A percentile compares a stretch with the other conserved stretches of the same genome.
Evolutionary conservation across 92 coral and sea anemone species (phyloP).

Genomic region (Bergia sp.): DNA sequence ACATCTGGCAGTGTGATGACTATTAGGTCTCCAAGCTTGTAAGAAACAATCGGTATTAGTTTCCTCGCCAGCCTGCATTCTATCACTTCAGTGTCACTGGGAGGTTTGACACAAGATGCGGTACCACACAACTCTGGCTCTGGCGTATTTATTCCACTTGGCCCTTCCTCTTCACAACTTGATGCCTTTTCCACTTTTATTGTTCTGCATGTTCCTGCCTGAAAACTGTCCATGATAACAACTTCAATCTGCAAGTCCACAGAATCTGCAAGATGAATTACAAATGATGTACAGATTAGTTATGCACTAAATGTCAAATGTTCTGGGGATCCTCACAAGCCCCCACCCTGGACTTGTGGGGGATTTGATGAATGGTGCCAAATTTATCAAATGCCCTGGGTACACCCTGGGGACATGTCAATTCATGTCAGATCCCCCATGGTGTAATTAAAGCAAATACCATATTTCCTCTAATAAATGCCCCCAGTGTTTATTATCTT

Average conservation of each 20-base stretch:
- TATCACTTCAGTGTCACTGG: not conserved
- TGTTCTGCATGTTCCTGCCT: not conserved
- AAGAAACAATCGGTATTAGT: conserved; percentile 22
- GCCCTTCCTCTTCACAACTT: conserved; percentile 24
- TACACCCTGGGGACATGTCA: no score
- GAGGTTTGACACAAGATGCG: not conserved
- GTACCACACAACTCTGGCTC: not conserved
- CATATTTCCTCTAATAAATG: no score
- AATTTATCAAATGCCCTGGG: no score
- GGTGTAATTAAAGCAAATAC: no score
- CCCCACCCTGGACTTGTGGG: no score
- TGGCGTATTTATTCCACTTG: not conserved
- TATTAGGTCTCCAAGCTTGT: conserved; percentile 24
- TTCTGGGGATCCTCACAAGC: no score
- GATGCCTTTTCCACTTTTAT: conserved; percentile 15
- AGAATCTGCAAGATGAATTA: conserved; percentile 9
- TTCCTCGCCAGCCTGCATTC: not conserved
- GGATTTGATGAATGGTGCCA: no score
- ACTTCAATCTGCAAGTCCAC: not conserved
- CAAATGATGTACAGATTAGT: no score
- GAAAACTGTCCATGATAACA: not conserved
- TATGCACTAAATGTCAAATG: no score
- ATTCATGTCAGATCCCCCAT: no score
- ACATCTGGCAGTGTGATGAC: conserved; percentile 67
- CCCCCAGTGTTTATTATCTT: no score